A percentile compares a stretch with the other conserved stretches of the same genome.
phyloP scores from a whole-genome alignment of 2,797 vertebrate species.

The Semaprochilodus insignis region DNA sequence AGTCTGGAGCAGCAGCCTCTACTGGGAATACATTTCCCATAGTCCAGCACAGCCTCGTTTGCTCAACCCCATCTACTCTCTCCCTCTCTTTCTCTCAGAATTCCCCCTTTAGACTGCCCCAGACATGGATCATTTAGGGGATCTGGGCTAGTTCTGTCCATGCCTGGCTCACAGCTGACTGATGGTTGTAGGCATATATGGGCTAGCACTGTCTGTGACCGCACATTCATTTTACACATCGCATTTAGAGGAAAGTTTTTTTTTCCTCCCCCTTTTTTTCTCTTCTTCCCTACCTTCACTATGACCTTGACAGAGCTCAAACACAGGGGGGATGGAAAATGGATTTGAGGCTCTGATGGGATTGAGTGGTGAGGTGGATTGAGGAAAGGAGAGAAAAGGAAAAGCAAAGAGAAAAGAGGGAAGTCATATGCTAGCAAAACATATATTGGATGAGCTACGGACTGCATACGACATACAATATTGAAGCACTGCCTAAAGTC shows the following conservation, averaged over 20 bases:
- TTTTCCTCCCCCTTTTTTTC: neutral
- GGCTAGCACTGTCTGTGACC: constrained; percentile 40
- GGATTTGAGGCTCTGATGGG: constrained; percentile 36
- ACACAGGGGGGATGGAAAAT: constrained; percentile 44
- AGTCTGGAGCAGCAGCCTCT: constrained; percentile 54
- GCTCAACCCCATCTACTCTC: constrained; percentile 46
- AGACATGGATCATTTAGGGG: constrained; percentile 64
- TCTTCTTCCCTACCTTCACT: constrained; percentile 28
- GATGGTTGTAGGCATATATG: constrained; percentile 54
- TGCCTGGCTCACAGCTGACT: constrained; percentile 53
- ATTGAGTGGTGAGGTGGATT: constrained; percentile 33
- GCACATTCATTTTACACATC: constrained; percentile 47
- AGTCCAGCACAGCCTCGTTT: constrained; percentile 54
- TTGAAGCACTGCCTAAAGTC: constrained; percentile 33
- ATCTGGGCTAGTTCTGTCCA: constrained; percentile 58
- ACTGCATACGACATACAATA: constrained; percentile 15
- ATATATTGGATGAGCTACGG: constrained; percentile 22
- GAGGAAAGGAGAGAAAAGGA: constrained; percentile 22
- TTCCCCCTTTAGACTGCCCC: constrained; percentile 50
- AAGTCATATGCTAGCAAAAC: neutral
- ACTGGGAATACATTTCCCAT: constrained; percentile 60
- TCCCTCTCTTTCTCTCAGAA: constrained; percentile 13
- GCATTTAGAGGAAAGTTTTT: constrained; percentile 42
- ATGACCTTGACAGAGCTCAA: constrained; percentile 52
- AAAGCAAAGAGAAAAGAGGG: neutral